Evolutionary conservation across 2,888 invertebrate genomes (phyloP), one percentile per base, ranked within the genome.

Genomic region (Nemotelus pantherinus): DNA sequence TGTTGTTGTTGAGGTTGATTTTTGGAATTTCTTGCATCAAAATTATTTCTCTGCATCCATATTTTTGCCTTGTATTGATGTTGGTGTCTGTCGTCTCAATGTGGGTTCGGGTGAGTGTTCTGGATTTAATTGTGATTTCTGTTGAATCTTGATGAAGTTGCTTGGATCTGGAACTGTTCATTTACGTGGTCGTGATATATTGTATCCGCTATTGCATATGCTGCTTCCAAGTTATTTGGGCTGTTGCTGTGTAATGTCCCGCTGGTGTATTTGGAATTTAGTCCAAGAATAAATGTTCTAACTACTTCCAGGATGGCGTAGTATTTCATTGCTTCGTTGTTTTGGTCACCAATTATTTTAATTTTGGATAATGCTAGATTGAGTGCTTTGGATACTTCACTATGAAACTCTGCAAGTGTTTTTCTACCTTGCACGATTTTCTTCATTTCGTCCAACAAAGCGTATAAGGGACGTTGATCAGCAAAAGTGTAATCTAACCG

Each of bases 401-500:
- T n/a, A n/a, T n/a, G n/a, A n/a, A n/a, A n/a, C n/a, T n/a, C n/a
- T 57, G 57, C 57, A 57, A 57, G 57, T 57, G 57, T 57, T 57
- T 57, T 57, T 57, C 50, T 57, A 7, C 57, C 57, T 57, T 57
- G 57, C 57, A 57, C 57, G 3, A 57, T 57, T 57, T 3, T 7
- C 57, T 57, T 57, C 57, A 57, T 57, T 57, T 57, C 57, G 57
- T 57, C 57, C 57, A 57, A 4, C 57, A 57, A 57, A 57, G 25
- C 57, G 3, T 57, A 57, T 57, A 57, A 57, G 25, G 57, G 57
- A 57, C 57, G 57, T 57, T 57, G 57, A 57, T 57, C 57, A 57
- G 3, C 57, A 57, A 57, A 57, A 6, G 57, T 57, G 3, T 57
- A 57, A 57, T 57, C n/a, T n/a, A n/a, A n/a, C n/a, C n/a, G n/a